Evolutionary conservation across 2,888 invertebrate genomes (phyloP).

Genomic region (Brachylomia viminalis): DNA sequence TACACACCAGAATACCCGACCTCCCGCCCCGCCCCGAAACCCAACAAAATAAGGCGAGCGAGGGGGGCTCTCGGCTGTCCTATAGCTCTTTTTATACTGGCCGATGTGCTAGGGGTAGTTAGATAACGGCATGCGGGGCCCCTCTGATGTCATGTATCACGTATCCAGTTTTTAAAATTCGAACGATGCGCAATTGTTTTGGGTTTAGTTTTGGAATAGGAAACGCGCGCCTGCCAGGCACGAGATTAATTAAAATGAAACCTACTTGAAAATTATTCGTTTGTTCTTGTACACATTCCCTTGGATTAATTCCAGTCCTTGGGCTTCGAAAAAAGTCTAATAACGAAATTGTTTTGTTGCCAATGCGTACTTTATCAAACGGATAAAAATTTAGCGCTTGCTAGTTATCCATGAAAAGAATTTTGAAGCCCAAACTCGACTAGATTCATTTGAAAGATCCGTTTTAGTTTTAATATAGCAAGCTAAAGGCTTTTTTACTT

Average conservation of each 20-base stretch:
- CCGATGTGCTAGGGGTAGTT: slow-evolving; percentile 78
- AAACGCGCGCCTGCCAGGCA: slow-evolving; percentile 30
- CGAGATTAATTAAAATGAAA: slow-evolving; percentile 58
- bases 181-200: slow-evolving; percentile 74
- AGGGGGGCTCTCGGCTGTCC: slow-evolving; percentile 73
- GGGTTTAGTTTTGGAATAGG: slow-evolving; percentile 63
- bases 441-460: slow-evolving; percentile 70
- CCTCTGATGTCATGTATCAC: slow-evolving; percentile 84
- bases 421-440: slow-evolving; percentile 36
- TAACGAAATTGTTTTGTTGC: slow-evolving; percentile 58
- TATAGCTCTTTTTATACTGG: slow-evolving; percentile 81
- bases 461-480: slow-evolving; percentile 81
- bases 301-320: slow-evolving; percentile 54
- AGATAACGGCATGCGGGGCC: slow-evolving; percentile 82
- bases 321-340: slow-evolving; percentile 51
- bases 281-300: slow-evolving; percentile 54
- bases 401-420: slow-evolving; percentile 31
- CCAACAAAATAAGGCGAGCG: slow-evolving; percentile 76
- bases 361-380: slow-evolving; percentile 46
- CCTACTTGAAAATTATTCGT: slow-evolving; percentile 51
- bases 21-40: slow-evolving; percentile 75
- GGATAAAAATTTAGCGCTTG: slow-evolving; percentile 39
- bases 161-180: slow-evolving; percentile 81
- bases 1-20: slow-evolving; percentile 81
- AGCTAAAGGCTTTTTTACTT: slow-evolving; percentile 82